phyloP scores from a whole-genome alignment of 1,140 invertebrate genomes.

The Acyrthosiphon pisum region DNA sequence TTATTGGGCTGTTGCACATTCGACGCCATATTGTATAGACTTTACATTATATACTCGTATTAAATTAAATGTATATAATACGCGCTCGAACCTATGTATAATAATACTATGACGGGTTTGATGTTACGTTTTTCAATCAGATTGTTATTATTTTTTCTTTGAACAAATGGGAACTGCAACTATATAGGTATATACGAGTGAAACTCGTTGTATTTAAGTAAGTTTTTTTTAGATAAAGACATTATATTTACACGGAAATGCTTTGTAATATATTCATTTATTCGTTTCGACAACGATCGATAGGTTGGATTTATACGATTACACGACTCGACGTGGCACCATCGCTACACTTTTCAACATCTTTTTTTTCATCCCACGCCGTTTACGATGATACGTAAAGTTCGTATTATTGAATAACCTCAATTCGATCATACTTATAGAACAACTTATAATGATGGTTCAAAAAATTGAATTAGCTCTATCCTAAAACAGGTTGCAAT shows the following conservation, averaged over 20 bases:
- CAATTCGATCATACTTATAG: neutral
- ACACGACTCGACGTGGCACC: neutral
- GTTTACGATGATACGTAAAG: neutral
- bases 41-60: neutral
- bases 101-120: neutral
- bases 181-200: neutral
- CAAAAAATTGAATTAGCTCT: neutral
- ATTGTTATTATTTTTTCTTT: neutral
- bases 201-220: neutral
- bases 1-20: neutral
- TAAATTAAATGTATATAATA: neutral
- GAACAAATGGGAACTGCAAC: neutral
- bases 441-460: neutral
- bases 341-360: neutral
- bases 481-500: neutral
- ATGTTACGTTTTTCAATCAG: neutral
- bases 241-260: neutral
- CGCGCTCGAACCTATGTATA: neutral
- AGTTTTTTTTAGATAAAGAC: neutral
- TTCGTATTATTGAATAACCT: neutral
- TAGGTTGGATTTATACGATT: neutral
- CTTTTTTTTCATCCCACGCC: neutral
- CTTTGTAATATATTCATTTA: neutral
- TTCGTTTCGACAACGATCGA: neutral
- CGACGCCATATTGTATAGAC: constrained; percentile 6